Evolutionary conservation across 2,888 invertebrate genomes (phyloP).

Genomic region (Cynaeus angustus): DNA sequence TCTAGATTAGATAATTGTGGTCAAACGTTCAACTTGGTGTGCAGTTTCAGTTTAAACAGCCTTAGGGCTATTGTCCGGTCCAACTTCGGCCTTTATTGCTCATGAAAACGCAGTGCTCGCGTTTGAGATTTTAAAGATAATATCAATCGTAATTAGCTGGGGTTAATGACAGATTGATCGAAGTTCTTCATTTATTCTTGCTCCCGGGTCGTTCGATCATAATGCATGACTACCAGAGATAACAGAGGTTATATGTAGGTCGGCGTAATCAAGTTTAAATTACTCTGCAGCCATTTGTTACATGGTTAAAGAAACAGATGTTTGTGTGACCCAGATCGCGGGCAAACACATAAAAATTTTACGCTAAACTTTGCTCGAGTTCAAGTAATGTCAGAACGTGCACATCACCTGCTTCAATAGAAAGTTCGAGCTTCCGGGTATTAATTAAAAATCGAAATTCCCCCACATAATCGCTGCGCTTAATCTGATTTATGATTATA

Average conservation of each 20-base stretch:
- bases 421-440: slow-evolving; percentile 45
- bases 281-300: slow-evolving; percentile 49
- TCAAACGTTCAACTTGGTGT: too few relatives aligned
- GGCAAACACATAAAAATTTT: slow-evolving; percentile 40
- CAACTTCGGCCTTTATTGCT: background rate
- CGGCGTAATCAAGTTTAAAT: slow-evolving; percentile 49
- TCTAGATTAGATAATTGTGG: too few relatives aligned
- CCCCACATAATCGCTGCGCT: slow-evolving; percentile 30
- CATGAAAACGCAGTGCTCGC: slow-evolving; percentile 7
- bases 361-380: slow-evolving; percentile 16
- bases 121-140: slow-evolving; percentile 26
- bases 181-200: slow-evolving; percentile 35
- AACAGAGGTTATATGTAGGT: slow-evolving; percentile 50
- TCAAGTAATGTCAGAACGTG: slow-evolving; percentile 11
- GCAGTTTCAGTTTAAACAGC: too few relatives aligned
- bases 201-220: slow-evolving; percentile 42
- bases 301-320: slow-evolving; percentile 53
- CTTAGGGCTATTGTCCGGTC: background rate
- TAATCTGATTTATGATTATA: slow-evolving; percentile 32
- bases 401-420: slow-evolving; percentile 23
- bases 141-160: slow-evolving; percentile 32
- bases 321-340: slow-evolving; percentile 52
- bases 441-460: slow-evolving; percentile 45
- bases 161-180: slow-evolving; percentile 40
- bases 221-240: slow-evolving; percentile 48